Evolutionary conservation across 2,113 vertebrate genomes (phyloP).

Genomic region (Larimichthys crocea): DNA sequence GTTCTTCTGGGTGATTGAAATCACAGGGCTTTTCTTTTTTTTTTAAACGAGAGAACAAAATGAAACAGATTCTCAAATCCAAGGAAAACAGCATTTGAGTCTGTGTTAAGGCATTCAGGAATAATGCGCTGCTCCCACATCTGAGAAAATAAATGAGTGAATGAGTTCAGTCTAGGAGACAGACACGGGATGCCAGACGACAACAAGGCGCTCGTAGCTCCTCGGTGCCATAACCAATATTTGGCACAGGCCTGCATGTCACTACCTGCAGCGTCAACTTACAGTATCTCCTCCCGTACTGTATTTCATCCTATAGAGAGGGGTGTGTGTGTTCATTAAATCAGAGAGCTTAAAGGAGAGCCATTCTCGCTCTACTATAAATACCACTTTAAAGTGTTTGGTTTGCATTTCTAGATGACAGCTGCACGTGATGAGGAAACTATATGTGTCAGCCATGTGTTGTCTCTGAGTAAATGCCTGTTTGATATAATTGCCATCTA

Average conservation of each 20-base stretch:
- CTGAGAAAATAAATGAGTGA: conserved; percentile 57
- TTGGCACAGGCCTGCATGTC: conserved; percentile 47
- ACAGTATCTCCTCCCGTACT: conserved; percentile 11
- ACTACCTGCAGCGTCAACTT: conserved; percentile 44
- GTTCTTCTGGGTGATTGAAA: conserved; percentile 1
- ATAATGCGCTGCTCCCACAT: conserved; percentile 27
- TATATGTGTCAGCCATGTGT: conserved; percentile 64
- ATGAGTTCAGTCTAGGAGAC: conserved; percentile 41
- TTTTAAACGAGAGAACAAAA: background rate
- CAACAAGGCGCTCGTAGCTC: conserved; percentile 27
- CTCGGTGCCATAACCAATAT: conserved; percentile 49
- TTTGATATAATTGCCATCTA: conserved; percentile 61
- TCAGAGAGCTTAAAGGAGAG: conserved; percentile 30
- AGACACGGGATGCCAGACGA: conserved; percentile 48
- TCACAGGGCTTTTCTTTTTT: background rate
- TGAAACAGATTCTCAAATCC: conserved; percentile 33
- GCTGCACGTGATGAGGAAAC: conserved; percentile 63
- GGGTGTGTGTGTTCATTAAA: conserved; percentile 26
- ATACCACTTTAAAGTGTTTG: conserved; percentile 73
- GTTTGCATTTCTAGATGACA: conserved; percentile 67
- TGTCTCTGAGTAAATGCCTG: conserved; percentile 63
- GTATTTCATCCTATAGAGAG: conserved; percentile 40
- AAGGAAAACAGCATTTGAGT: conserved; percentile 19
- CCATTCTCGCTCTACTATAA: conserved; percentile 61
- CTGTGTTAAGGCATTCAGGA: background rate